Evolutionary conservation across 2,113 vertebrate genomes (phyloP).

Genomic region (Aspiorhynchus laticeps): DNA sequence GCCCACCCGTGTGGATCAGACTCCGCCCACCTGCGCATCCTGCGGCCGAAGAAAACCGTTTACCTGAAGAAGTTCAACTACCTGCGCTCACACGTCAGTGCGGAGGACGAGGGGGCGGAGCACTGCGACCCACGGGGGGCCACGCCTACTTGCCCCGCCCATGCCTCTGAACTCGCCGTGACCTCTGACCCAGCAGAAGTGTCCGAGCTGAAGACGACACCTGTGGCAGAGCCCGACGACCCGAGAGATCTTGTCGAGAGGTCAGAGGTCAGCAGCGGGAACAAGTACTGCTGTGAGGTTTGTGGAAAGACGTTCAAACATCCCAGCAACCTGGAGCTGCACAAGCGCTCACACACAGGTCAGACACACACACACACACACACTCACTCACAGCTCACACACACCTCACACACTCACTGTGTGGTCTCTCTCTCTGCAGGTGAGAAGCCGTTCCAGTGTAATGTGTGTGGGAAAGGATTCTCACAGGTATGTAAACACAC

Average conservation of each 20-base stretch:
- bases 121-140: conserved; percentile 52
- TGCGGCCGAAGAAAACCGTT: conserved; percentile 87
- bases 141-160: conserved; percentile 45
- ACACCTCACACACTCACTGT: not conserved
- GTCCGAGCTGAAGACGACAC: conserved; percentile 47
- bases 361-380: not conserved
- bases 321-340: conserved; percentile 96
- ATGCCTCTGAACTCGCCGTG: not conserved
- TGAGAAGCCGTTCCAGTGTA: conserved; percentile 98
- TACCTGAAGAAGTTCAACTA: conserved; percentile 94
- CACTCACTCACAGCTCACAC: too few species aligned
- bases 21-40: conserved; percentile 62
- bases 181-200: conserved; percentile 61
- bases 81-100: conserved; percentile 82
- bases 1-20: conserved; percentile 8
- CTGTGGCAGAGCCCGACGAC: not conserved
- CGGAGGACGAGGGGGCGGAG: conserved; percentile 77
- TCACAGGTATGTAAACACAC: conserved; percentile 85
- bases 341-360: conserved; percentile 97
- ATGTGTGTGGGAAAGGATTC: conserved; percentile 95
- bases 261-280: conserved; percentile 68
- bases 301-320: conserved; percentile 97
- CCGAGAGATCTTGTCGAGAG: conserved; percentile 45
- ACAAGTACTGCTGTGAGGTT: conserved; percentile 86
- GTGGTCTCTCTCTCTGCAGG: conserved; percentile 83